These are phyloP conservation scores for Progne subis DNA, from an alignment of 2,113 vertebrate species.

Conservation along the genomic window DNA sequence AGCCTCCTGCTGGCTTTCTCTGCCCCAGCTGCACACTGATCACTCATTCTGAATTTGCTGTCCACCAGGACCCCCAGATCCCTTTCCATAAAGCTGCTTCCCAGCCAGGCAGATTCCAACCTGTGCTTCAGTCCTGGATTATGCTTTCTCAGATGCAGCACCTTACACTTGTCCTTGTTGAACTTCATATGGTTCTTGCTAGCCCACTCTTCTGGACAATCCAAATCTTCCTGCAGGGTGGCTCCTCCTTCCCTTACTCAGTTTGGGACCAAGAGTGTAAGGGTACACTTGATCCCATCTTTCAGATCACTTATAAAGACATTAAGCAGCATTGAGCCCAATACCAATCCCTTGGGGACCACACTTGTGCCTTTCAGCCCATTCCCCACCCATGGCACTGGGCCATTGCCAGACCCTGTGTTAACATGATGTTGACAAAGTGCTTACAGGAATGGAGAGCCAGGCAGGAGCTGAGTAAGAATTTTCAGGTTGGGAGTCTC, in stretches of 20 bases:
- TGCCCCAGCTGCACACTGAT: background rate
- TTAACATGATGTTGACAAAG: background rate
- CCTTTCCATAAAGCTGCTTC: background rate
- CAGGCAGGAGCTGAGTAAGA: background rate
- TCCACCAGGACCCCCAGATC: background rate
- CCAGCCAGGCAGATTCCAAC: background rate
- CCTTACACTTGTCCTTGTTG: background rate
- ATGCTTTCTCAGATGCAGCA: background rate
- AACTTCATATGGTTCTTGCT: background rate
- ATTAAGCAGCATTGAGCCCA: background rate
- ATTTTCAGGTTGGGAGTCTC: background rate
- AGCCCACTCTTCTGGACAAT: background rate
- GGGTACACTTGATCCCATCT: background rate
- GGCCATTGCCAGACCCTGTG: rapidly evolving
- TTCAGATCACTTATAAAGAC: background rate
- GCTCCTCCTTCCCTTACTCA: background rate
- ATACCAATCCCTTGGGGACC: rapidly evolving
- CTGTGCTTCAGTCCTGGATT: background rate
- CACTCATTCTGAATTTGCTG: background rate
- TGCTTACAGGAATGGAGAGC: background rate
- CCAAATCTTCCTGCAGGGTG: background rate
- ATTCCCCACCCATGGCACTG: background rate
- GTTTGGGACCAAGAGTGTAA: background rate
- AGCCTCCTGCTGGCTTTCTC: background rate
- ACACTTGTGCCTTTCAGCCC: background rate